Conservation (phyloP, 2,888 invertebrate species). For the Acanthosoma haemorrhoidale region DNA sequence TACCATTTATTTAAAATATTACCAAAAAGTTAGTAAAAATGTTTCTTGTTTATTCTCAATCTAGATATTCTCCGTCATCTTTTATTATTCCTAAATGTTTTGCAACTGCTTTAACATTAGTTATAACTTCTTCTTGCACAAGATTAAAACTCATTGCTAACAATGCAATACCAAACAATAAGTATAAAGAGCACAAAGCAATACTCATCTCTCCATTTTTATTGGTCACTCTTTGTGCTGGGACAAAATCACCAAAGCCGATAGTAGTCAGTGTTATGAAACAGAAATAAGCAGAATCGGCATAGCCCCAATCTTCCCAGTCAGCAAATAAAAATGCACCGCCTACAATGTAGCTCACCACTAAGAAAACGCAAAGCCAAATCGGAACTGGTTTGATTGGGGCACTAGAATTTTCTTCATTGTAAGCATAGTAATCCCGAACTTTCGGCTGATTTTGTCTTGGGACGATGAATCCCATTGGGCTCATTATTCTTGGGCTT, state of each 20-base stretch:
- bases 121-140: slow-evolving; percentile 89
- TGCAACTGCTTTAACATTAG: slow-evolving; percentile 79
- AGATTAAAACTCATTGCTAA: slow-evolving; percentile 95
- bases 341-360: slow-evolving; percentile 81
- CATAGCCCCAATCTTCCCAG: slow-evolving; percentile 81
- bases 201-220: slow-evolving; percentile 57
- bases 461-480: slow-evolving; percentile 60
- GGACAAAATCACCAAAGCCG: slow-evolving; percentile 88
- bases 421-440: slow-evolving; percentile 41
- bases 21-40: too few relatives aligned
- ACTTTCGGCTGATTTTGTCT: slow-evolving; percentile 51
- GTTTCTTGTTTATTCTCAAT: too few relatives aligned
- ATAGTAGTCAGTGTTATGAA: slow-evolving; percentile 91
- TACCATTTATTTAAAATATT: too few relatives aligned
- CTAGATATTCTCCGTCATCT: slow-evolving; percentile 49
- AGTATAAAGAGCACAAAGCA: slow-evolving; percentile 83
- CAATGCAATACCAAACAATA: slow-evolving; percentile 88
- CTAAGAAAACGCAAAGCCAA: slow-evolving; percentile 81
- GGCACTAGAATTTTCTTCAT: slow-evolving; percentile 8
- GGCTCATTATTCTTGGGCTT: slow-evolving; percentile 62
- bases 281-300: slow-evolving; percentile 88
- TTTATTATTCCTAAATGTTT: slow-evolving; percentile 83
- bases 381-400: slow-evolving; percentile 71
- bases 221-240: slow-evolving; percentile 62
- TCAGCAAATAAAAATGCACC: slow-evolving; percentile 79